Percentiles rank a stretch among this genome's conserved stretches.
These are phyloP conservation scores for Chymomyza fuscimana DNA, from an alignment of 2,888 invertebrate genomes.

Conservation along the genomic window DNA sequence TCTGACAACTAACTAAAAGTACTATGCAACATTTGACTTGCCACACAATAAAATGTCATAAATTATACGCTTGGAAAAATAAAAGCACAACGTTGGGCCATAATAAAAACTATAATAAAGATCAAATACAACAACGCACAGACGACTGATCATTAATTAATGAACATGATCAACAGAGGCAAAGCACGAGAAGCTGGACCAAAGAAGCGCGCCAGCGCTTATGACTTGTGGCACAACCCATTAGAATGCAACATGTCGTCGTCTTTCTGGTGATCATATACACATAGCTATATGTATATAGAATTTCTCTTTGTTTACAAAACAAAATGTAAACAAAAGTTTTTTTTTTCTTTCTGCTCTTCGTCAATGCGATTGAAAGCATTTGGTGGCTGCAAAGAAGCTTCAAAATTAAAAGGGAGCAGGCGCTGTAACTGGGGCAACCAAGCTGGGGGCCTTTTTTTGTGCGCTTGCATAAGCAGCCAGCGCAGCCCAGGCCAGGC, in stretches of 20 bases:
- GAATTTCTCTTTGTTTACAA: slow-evolving; percentile 67
- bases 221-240: slow-evolving; percentile 56
- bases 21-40: slow-evolving; percentile 53
- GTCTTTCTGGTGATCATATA: slow-evolving; percentile 40
- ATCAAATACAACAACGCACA: slow-evolving; percentile 43
- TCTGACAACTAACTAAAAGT: background rate
- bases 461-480: slow-evolving; percentile 67
- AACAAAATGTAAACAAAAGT: slow-evolving; percentile 73
- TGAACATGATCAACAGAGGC: slow-evolving; percentile 68
- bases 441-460: slow-evolving; percentile 71
- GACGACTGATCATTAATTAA: slow-evolving; percentile 71
- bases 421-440: slow-evolving; percentile 67
- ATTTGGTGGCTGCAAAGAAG: slow-evolving; percentile 48
- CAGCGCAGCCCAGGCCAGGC: background rate
- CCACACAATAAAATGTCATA: slow-evolving; percentile 69
- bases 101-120: slow-evolving; percentile 70
- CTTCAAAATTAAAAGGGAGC: slow-evolving; percentile 41
- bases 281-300: slow-evolving; percentile 8
- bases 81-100: slow-evolving; percentile 62
- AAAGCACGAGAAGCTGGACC: slow-evolving; percentile 9
- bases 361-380: slow-evolving; percentile 61
- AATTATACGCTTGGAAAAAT: slow-evolving; percentile 56
- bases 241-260: slow-evolving; percentile 75
- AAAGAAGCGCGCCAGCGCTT: slow-evolving; percentile 16
- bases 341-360: slow-evolving; percentile 38